Base-by-base conservation (phyloP, 1,140 invertebrate genomes). In the Acyrthosiphon pisum region DNA sequence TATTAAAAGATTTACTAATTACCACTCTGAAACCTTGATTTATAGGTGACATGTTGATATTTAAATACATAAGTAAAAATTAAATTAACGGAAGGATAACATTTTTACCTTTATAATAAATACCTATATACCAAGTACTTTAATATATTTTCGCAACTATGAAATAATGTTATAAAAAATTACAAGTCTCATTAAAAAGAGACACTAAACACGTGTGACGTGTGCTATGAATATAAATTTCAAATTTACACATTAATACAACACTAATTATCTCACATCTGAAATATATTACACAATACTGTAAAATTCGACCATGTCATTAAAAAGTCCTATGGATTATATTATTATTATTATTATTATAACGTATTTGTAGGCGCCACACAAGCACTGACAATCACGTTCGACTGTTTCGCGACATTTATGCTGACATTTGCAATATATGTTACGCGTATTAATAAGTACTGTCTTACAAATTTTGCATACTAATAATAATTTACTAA, bases 381-480 rank as follows among this genome's bases (percentile, higher is more conserved):
- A 86, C 44, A 86, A 83, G 44, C 23, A 46, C 22, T 35, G 14
- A 35, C n/a, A 56, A 90, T 90, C 88, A 90, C 88, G 53, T 90
- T 60, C 88, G 20, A 44, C 88, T 18, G 6, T 90, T 90, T 90
- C 18, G 88, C 53, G 88, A 60, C 14, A 90, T 90, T 60, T 37
- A 56, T 60, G 37, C 88, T 18, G 50, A 60, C 26, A 90, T 90
- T 90, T 41, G 18, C 53, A 60, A 60, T 90, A 30, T 37, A 53
- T 26, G 50, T 60, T 41, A 26, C 53, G 53, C 50, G 50, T 90
- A 90, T 90, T 90, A 90, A 90, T 90, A 44, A 90, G 35, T 26
- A 41, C 88, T 41, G 35, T 60, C 88, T 56, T 90, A 90, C 88
- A 90, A 41, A 90, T 90, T 90, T 90, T 60, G 88, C 88, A 90